Conservation (phyloP, 1,140 invertebrate species). For the Drosophila willistoni region DNA sequence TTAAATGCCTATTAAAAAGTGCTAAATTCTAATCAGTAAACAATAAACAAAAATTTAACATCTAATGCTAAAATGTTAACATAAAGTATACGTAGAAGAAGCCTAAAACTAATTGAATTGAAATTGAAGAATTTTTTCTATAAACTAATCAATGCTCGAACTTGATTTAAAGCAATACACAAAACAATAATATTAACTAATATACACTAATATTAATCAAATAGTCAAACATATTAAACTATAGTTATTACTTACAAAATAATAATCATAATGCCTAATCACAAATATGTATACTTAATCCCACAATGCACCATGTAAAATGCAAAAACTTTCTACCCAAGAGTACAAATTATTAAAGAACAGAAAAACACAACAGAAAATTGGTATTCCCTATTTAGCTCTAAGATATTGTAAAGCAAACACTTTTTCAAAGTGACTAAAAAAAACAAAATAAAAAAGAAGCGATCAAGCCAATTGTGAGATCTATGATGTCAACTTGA, state of each 20-base stretch:
- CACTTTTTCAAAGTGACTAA: conserved; percentile 69
- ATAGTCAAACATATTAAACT: conserved; percentile 35
- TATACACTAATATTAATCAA: not conserved
- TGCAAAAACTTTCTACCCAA: conserved; percentile 73
- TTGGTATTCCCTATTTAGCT: conserved; percentile 31
- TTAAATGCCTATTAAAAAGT: conserved; percentile 26
- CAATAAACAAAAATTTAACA: not conserved
- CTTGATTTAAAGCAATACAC: conserved; percentile 61
- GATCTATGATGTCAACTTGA: conserved; percentile 25
- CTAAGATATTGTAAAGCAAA: conserved; percentile 71
- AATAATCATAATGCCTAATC: conserved; percentile 46
- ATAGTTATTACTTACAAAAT: not conserved
- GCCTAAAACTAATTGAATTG: conserved; percentile 42
- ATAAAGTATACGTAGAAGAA: conserved; percentile 66
- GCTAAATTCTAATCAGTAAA: conserved; percentile 28
- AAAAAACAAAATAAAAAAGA: conserved; percentile 13
- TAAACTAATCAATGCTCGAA: conserved; percentile 8
- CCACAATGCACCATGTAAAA: conserved; percentile 72
- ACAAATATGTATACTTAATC: conserved; percentile 43
- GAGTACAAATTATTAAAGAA: conserved; percentile 68
- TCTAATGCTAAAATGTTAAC: conserved; percentile 41
- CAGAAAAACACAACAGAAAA: conserved; percentile 40
- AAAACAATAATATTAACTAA: conserved; percentile 53
- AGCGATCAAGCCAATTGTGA: conserved; percentile 61
- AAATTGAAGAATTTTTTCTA: conserved; percentile 62